Percentiles rank a stretch among this genome's conserved stretches.
Conservation (phyloP, 2,888 invertebrate genomes). For the Silvanus unidentatus region DNA sequence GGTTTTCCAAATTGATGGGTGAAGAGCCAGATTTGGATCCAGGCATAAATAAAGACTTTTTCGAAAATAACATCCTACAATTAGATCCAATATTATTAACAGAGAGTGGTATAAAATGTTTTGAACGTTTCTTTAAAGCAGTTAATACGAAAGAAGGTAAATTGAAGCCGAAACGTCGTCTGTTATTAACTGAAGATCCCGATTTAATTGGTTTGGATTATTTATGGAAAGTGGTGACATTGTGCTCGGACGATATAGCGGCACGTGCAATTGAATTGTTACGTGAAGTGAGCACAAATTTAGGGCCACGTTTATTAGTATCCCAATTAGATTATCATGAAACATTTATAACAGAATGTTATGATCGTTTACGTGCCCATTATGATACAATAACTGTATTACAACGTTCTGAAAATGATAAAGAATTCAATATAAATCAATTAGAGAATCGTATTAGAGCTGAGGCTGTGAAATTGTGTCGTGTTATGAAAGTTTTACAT, state of each 20-base stretch:
- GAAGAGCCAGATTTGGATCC: conserved; percentile 97
- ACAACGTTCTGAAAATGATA: conserved; percentile 47
- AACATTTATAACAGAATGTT: conserved; percentile 86
- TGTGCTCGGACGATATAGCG: conserved; percentile 88
- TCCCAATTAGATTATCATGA: conserved; percentile 80
- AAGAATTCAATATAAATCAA: conserved; percentile 46
- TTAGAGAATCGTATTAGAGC: conserved; percentile 50
- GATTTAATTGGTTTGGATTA: conserved; percentile 95
- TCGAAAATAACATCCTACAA: conserved; percentile 88
- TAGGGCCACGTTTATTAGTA: conserved; percentile 79
- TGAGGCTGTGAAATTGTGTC: conserved; percentile 82
- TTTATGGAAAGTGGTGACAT: conserved; percentile 79
- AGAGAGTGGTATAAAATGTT: conserved; percentile 91
- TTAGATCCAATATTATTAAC: conserved; percentile 86
- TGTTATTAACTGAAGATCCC: conserved; percentile 84
- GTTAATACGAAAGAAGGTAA: conserved; percentile 94
- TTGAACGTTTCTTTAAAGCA: conserved; percentile 84
- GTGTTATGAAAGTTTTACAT: conserved; percentile 88
- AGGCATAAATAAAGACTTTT: conserved; percentile 91
- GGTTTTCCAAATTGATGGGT: conserved; percentile 96
- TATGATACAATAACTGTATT: conserved; percentile 74
- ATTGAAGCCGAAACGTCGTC: conserved; percentile 77
- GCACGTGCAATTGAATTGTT: conserved; percentile 85
- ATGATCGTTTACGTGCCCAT: conserved; percentile 79
- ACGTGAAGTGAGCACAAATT: conserved; percentile 89